These are phyloP conservation scores for Eremophila alpestris DNA, from an alignment of 2,797 vertebrate genomes.

Conservation along the genomic window DNA sequence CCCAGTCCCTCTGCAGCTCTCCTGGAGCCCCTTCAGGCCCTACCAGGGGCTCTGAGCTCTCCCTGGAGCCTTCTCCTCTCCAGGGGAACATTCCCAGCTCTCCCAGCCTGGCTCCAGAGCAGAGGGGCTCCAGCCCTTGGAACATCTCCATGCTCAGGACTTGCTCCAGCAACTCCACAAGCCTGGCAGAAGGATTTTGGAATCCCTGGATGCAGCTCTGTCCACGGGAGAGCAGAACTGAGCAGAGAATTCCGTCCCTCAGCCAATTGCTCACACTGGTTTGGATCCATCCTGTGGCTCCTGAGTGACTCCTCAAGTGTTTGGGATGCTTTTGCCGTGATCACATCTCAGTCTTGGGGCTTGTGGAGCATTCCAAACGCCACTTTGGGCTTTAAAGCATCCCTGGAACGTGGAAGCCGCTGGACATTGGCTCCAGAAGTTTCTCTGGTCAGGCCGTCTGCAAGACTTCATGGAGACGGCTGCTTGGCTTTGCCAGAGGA, in stretches of 20 bases:
- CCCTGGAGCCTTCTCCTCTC: not conserved
- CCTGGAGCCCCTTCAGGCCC: not conserved
- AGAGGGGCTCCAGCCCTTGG: not conserved
- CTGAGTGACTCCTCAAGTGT: not conserved
- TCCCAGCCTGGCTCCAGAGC: not conserved
- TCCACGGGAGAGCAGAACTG: accelerated
- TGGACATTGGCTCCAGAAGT: not conserved
- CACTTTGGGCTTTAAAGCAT: not conserved
- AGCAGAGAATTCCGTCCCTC: not conserved
- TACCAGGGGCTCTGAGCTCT: not conserved
- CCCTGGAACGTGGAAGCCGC: not conserved
- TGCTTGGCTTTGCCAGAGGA: not conserved
- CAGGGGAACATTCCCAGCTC: not conserved
- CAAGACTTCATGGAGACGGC: not conserved
- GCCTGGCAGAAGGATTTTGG: not conserved
- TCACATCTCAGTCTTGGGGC: not conserved
- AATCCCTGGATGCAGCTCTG: not conserved
- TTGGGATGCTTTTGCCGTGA: not conserved
- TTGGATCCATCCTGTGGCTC: not conserved
- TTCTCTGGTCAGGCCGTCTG: not conserved
- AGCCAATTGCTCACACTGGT: accelerated
- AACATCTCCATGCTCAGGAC: accelerated
- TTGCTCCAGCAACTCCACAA: accelerated
- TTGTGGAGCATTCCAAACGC: not conserved
- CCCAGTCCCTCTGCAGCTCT: not conserved